Conservation (phyloP, 2,888 invertebrate genomes). For the Sialis fuliginosa region DNA sequence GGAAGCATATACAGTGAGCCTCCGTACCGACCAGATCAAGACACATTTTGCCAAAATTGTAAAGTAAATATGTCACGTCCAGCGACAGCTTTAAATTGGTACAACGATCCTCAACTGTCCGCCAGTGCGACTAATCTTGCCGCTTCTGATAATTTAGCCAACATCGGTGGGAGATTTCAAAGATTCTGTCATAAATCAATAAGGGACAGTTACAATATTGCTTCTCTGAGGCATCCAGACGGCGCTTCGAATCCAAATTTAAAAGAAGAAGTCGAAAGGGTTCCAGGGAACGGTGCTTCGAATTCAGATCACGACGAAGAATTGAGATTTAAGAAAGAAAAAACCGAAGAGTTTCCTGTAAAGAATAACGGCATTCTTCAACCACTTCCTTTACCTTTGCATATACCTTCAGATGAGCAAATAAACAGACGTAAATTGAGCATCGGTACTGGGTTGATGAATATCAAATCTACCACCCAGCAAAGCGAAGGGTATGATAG, state of each 20-base stretch:
- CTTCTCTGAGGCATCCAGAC: constrained; percentile 71
- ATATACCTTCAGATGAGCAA: constrained; percentile 41
- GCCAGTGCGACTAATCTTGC: constrained; percentile 31
- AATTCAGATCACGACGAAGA: constrained; percentile 21
- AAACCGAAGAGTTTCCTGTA: constrained; percentile 6
- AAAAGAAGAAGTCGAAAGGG: constrained; percentile 42
- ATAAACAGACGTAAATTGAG: constrained; percentile 42
- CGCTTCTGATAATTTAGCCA: constrained; percentile 15
- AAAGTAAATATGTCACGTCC: constrained; percentile 52
- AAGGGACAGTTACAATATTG: constrained; percentile 31
- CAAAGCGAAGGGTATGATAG: constrained; percentile 62
- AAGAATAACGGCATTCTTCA: constrained; percentile 8
- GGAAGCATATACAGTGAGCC: constrained; percentile 80
- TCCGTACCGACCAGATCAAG: constrained; percentile 48
- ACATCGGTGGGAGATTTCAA: constrained; percentile 33
- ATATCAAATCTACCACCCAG: constrained; percentile 33
- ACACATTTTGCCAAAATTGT: constrained; percentile 60
- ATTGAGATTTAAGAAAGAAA: constrained; percentile 16
- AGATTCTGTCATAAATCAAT: constrained; percentile 42
- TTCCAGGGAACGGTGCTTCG: constrained; percentile 45
- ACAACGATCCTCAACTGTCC: constrained; percentile 32
- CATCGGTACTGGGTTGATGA: constrained; percentile 43
- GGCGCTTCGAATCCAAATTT: constrained; percentile 88
- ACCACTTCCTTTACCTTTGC: constrained; percentile 32
- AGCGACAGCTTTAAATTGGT: constrained; percentile 47